Percentiles rank a stretch among this genome's conserved stretches.
These are phyloP conservation scores for Papilio demoleus DNA, from an alignment of 2,888 invertebrate species.

Conservation along the genomic window DNA sequence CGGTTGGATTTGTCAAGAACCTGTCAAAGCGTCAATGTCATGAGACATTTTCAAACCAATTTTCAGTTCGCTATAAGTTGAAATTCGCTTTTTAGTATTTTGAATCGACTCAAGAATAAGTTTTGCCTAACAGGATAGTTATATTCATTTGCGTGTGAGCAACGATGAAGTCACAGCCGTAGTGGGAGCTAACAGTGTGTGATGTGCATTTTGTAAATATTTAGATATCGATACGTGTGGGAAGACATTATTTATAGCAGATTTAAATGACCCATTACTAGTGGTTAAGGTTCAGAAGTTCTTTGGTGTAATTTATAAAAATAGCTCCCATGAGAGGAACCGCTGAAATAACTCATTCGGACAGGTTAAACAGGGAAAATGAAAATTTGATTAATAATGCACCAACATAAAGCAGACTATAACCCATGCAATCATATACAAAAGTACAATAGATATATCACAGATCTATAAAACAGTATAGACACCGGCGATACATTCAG, in stretches of 20 bases:
- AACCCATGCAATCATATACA: too few relatives aligned
- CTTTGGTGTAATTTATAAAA: constrained; percentile 87
- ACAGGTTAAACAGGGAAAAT: constrained; percentile 56
- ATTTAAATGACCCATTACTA: constrained; percentile 89
- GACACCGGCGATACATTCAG: constrained; percentile 72
- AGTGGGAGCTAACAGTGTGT: constrained; percentile 1
- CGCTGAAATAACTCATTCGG: constrained; percentile 62
- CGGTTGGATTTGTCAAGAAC: background rate
- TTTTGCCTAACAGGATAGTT: background rate
- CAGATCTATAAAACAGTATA: constrained; percentile 68
- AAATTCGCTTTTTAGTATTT: too few relatives aligned
- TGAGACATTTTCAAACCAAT: background rate
- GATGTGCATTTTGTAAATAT: background rate
- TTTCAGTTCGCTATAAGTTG: background rate
- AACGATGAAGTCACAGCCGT: constrained; percentile 20
- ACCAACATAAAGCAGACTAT: too few relatives aligned
- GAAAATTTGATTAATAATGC: constrained; percentile 60
- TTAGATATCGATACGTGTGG: constrained; percentile 57
- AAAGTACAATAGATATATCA: too few relatives aligned
- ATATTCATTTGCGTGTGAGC: constrained; percentile 19
- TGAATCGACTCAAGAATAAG: background rate
- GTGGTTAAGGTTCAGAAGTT: constrained; percentile 91
- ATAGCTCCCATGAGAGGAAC: constrained; percentile 56
- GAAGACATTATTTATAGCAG: constrained; percentile 83
- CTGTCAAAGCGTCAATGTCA: background rate